Conservation (phyloP, 2,113 vertebrate species). For the Phalacrocorax pelagicus region DNA sequence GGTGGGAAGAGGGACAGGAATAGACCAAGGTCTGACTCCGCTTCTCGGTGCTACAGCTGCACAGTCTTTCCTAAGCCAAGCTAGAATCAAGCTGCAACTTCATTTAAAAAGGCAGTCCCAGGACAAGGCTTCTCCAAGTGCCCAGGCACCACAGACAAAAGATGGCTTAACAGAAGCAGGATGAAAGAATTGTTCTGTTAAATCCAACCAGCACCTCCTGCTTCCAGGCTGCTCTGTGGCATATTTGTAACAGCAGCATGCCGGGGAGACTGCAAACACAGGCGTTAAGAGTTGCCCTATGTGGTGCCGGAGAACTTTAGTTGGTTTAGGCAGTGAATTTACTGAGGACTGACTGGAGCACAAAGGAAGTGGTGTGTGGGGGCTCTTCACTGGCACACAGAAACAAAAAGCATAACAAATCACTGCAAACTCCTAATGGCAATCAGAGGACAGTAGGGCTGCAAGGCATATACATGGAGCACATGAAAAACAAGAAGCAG, state of each 20-base stretch:
- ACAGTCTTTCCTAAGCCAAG: background rate
- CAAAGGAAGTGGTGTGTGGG: background rate
- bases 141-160: background rate
- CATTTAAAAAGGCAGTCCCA: background rate
- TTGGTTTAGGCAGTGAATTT: constrained; percentile 14
- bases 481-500: background rate
- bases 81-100: background rate
- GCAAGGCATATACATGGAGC: background rate
- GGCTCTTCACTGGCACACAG: background rate
- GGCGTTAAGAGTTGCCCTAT: background rate
- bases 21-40: background rate
- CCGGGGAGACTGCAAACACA: background rate
- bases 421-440: background rate
- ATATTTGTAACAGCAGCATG: background rate
- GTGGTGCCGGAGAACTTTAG: background rate
- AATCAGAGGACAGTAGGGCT: background rate
- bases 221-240: background rate
- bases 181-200: background rate
- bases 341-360: background rate
- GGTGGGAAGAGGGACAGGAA: background rate
- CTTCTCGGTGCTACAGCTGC: background rate
- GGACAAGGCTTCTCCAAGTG: background rate
- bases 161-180: background rate
- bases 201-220: background rate
- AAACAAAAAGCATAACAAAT: constrained; percentile 25